Conservation (phyloP, 2,797 vertebrate species). For the Ispidina picta region DNA sequence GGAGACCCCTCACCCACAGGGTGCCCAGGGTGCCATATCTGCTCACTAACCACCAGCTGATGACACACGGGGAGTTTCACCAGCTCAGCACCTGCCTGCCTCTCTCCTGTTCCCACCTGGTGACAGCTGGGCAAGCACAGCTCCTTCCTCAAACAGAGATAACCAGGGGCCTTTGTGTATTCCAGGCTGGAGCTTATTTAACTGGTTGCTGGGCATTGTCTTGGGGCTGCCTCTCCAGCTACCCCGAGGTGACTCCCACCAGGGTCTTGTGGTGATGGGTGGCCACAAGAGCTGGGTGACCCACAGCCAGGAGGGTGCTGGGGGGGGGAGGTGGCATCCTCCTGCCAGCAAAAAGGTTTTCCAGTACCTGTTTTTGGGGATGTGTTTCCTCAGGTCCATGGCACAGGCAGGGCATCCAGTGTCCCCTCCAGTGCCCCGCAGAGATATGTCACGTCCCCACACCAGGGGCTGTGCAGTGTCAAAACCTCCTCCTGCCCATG, state of each 20-base stretch:
- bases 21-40: rapidly evolving
- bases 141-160: constrained; percentile 22
- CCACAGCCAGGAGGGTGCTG: rapidly evolving
- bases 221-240: rapidly evolving
- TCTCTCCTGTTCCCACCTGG: background rate
- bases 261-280: background rate
- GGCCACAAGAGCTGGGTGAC: background rate
- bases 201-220: background rate
- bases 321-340: background rate
- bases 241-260: background rate
- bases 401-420: background rate
- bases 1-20: too few species aligned
- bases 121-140: constrained; percentile 21
- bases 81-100: background rate
- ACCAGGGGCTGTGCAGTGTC: background rate
- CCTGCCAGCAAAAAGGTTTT: rapidly evolving
- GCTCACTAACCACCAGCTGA: background rate
- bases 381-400: background rate
- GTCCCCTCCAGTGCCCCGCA: rapidly evolving
- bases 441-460: background rate
- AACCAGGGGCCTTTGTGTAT: background rate
- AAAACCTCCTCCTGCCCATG: background rate
- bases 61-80: background rate
- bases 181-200: background rate
- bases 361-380: background rate